Base-by-base conservation (phyloP, 2,113 vertebrate species). In the Cyprinus carpio region DNA sequence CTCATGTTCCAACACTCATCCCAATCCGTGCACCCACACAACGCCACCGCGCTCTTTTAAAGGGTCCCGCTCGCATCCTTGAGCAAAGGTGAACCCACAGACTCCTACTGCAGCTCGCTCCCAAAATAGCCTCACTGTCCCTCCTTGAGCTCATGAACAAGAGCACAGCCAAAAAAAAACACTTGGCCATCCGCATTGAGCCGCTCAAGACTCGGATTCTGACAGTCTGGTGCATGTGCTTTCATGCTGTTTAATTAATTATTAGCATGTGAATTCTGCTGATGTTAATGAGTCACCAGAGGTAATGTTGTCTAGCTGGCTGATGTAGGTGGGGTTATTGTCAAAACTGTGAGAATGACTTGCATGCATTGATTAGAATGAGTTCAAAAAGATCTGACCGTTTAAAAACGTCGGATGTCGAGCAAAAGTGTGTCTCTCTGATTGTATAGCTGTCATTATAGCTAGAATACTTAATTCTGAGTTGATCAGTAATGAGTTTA, bases 1-100 rank as follows among this genome's bases (percentile, higher is more conserved):
- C 85, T 43, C 80, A 85, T 58, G 71, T 74, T 25, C n/a, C 23
- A 67, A 89, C 27, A 83, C 87, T 75, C 64, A 58, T 84, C n/a
- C n/a, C n/a, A n/a, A n/a, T n/a, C 86, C 81, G 90, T 12, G 80
- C 67, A 31, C 54, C 64, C 82, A 82, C 71, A 83, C 75, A 56
- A n/a, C 72, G 0, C 40, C 80, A 76, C 23, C 84, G 13, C 29
- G 87, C 67, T 77, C 67, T 65, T n/a, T 89, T 87, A 86, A 91
- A 91, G 27, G 84, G 62, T 90, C 89, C 87, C 89, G 84, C 89
- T 91, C 92, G 91, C 87, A 89, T 94, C 90, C 89, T n/a, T 84
- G 88, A 90, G 81, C 88, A 91, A 92, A 92, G 93, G 92, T 93
- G 92, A 91, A 93, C 93, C 90, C 92, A 86, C 91, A 90, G 87